A percentile compares a stretch with the other conserved stretches of the same genome.
phyloP scores from a whole-genome alignment of 2,797 vertebrate genomes.

The Chelon auratus region DNA sequence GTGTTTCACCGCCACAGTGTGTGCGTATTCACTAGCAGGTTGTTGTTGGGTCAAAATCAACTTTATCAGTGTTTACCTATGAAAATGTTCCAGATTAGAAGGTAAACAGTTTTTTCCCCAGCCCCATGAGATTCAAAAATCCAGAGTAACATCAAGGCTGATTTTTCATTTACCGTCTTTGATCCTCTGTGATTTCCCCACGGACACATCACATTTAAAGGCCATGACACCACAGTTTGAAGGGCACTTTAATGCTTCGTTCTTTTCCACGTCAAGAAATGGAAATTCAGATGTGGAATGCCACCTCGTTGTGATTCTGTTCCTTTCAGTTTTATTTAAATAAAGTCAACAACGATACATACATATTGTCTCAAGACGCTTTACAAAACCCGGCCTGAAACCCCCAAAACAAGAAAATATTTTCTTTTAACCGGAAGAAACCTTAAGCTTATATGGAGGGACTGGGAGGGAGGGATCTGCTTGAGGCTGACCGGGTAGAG shows the following conservation, averaged over 20 bases:
- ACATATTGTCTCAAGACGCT: too few species aligned
- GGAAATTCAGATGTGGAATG: conserved; percentile 8
- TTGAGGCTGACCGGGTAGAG: too few species aligned
- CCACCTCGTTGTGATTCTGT: conserved; percentile 12
- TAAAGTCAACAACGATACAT: too few species aligned
- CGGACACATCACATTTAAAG: conserved; percentile 48
- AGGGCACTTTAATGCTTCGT: conserved; percentile 26
- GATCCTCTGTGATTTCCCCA: conserved; percentile 49
- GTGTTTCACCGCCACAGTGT: conserved; percentile 5
- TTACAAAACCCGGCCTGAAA: too few species aligned
- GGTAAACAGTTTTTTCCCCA: conserved; percentile 36
- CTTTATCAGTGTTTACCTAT: conserved; percentile 67
- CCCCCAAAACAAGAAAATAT: too few species aligned
- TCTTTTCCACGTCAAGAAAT: conserved; percentile 11
- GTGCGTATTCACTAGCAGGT: conserved; percentile 18
- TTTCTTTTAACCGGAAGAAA: too few species aligned
- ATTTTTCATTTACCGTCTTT: conserved; percentile 54
- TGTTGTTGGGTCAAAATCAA: conserved; percentile 61
- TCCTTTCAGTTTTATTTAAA: too few species aligned
- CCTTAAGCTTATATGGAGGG: too few species aligned
- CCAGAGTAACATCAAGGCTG: conserved; percentile 45
- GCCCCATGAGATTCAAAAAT: conserved; percentile 17
- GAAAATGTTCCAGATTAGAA: conserved; percentile 60
- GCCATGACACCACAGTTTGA: conserved; percentile 45
- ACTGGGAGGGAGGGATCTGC: too few species aligned